Evolutionary conservation across 2,797 vertebrate species (phyloP), one percentile per base, ranked within the genome.

Genomic region (Remorina albescens): DNA sequence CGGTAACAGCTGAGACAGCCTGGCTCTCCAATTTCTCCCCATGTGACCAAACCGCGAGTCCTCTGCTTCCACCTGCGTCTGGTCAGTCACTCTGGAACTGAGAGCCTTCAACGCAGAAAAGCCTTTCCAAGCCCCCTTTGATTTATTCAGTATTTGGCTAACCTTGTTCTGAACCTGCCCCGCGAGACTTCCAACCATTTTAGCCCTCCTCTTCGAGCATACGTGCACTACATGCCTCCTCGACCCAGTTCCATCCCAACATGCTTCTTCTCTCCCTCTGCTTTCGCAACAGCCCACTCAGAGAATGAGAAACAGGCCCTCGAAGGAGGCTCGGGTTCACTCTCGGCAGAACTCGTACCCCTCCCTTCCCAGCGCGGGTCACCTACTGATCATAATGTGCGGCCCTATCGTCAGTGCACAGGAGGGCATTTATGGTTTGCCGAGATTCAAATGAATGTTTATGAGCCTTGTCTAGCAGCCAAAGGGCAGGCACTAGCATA

Each of bases 91-190:
- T 71, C 85, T 65, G 66, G 94, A 96, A 94, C 94, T 94, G 57
- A 88, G 75, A 12, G 85, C 72, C 85, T 86, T 86, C 81, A 79
- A 81, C 82, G 62, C 76, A 67, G 68, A 83, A 74, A 87, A 73
- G 34, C 44, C 73, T 82, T 81, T 86, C 87, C 88, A 90, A 86
- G 49, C 74, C 91, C 74, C 44, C 89, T 94, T 89, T 96, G 96
- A 97, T 98, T 97, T 96, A 97, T 96, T 96, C 89, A 88, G 89
- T 97, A 95, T 98, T 99, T 98, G 96, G 96, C 96, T 97, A 97
- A 98, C 97, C 97, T 94, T 95, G 95, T 92, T 95, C 95, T 98
- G 97, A 99, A 98, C 97, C 93, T 95, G 91, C 93, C 96, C 94
- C 92, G 26, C 82, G 92, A 94, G 95, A 96, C 94, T 95, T 88